These are phyloP conservation scores for Drosophila subsilvestris DNA, from an alignment of 2,888 invertebrate genomes.

Conservation along the genomic window DNA sequence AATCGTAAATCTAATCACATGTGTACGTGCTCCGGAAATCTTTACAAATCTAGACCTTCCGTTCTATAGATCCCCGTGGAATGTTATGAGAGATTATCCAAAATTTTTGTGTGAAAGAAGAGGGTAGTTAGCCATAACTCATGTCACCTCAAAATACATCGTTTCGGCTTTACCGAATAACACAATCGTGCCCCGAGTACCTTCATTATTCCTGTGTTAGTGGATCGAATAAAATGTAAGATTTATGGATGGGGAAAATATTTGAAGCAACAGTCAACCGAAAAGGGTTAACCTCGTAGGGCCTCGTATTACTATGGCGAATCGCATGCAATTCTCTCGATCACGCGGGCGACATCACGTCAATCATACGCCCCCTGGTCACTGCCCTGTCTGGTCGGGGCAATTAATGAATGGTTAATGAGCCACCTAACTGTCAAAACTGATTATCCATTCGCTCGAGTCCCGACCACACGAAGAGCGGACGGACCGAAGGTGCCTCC, in stretches of 20 bases:
- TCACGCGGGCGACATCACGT: neutral
- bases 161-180: neutral
- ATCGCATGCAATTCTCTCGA: neutral
- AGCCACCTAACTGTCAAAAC: slow-evolving; percentile 57
- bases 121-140: neutral
- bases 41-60: neutral
- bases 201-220: too few relatives aligned
- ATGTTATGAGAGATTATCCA: neutral
- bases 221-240: neutral
- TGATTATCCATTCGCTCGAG: slow-evolving; percentile 29
- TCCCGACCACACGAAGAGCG: slow-evolving; percentile 21
- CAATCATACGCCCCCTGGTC: slow-evolving; percentile 47
- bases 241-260: neutral
- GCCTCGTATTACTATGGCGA: too few relatives aligned
- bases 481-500: slow-evolving; percentile 1
- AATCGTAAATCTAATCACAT: neutral
- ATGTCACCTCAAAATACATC: neutral
- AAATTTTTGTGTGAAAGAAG: too few relatives aligned
- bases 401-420: slow-evolving; percentile 54
- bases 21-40: neutral
- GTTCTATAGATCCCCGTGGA: neutral
- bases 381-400: slow-evolving; percentile 16
- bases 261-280: neutral
- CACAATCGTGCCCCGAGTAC: neutral
- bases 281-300: neutral